A percentile compares a stretch with the other conserved stretches of the same genome.
Conservation (phyloP, 1,140 invertebrate genomes). For the Sycophila sp. region DNA sequence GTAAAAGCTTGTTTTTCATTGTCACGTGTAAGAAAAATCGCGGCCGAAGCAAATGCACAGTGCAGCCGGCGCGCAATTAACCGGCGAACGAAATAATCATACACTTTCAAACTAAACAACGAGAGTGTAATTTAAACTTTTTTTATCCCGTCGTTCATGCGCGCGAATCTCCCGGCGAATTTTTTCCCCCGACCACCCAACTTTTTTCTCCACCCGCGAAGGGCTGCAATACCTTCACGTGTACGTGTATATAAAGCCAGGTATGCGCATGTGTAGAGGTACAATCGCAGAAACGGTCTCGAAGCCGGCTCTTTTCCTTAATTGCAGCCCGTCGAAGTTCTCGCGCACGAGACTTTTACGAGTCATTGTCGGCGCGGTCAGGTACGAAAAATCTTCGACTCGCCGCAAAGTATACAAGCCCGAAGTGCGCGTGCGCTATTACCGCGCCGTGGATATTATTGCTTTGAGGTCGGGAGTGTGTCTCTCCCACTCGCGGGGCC, state of each 20-base stretch:
- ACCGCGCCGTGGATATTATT: neutral
- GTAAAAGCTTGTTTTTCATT: too few species aligned
- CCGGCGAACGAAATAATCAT: too few species aligned
- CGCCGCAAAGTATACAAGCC: neutral
- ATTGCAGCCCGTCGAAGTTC: slow-evolving; percentile 24
- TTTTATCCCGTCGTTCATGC: too few species aligned
- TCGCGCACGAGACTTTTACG: slow-evolving; percentile 32
- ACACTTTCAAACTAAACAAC: too few species aligned
- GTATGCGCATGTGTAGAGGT: too few species aligned
- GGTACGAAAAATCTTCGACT: slow-evolving; percentile 27
- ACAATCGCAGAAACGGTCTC: too few species aligned
- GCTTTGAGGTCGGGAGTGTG: neutral
- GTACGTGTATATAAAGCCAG: too few species aligned
- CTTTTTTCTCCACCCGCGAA: neutral
- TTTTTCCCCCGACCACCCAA: neutral
- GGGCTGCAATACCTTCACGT: neutral
- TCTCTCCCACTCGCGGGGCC: neutral
- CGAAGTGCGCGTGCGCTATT: neutral
- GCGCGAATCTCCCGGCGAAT: neutral
- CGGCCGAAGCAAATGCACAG: too few species aligned
- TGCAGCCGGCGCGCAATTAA: too few species aligned
- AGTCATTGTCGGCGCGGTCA: slow-evolving; percentile 13
- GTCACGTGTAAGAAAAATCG: too few species aligned
- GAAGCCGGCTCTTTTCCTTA: slow-evolving; percentile 12
- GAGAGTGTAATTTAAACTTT: too few species aligned